phyloP scores from a whole-genome alignment of 2,113 vertebrate species.

The Gavialis gangeticus region DNA sequence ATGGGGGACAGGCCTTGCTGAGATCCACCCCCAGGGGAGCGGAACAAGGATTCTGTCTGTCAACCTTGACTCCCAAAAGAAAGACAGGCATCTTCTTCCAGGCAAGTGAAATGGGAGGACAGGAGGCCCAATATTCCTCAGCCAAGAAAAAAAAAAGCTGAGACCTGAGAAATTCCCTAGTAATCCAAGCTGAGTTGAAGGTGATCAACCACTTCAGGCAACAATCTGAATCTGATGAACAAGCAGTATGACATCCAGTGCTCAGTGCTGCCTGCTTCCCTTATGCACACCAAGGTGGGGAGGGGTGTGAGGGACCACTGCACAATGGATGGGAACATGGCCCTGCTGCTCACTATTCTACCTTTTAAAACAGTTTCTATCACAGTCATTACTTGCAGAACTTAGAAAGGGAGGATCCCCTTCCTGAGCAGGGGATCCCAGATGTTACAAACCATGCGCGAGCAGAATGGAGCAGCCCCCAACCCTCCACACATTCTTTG shows the following conservation, averaged over 20 bases:
- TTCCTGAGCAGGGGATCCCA: neutral
- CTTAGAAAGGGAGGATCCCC: neutral
- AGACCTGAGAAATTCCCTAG: neutral
- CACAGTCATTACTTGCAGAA: neutral
- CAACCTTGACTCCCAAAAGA: neutral
- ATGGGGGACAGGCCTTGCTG: neutral
- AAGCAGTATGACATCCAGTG: neutral
- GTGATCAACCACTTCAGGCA: neutral
- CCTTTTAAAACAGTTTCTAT: neutral
- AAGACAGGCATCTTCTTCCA: neutral
- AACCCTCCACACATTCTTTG: too few relatives aligned
- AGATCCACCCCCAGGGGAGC: neutral
- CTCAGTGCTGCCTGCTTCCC: neutral
- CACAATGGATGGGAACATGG: neutral
- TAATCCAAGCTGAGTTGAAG: neutral
- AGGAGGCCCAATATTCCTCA: neutral
- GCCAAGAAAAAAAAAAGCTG: neutral
- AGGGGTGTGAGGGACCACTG: fast-evolving
- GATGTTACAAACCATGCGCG: too few relatives aligned
- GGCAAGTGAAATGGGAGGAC: neutral
- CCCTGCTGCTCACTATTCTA: neutral
- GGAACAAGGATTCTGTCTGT: neutral
- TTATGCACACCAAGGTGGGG: neutral
- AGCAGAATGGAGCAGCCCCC: too few relatives aligned
- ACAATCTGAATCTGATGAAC: neutral